Conservation (phyloP, 1,140 invertebrate genomes). For the Archivesica marissinica region DNA sequence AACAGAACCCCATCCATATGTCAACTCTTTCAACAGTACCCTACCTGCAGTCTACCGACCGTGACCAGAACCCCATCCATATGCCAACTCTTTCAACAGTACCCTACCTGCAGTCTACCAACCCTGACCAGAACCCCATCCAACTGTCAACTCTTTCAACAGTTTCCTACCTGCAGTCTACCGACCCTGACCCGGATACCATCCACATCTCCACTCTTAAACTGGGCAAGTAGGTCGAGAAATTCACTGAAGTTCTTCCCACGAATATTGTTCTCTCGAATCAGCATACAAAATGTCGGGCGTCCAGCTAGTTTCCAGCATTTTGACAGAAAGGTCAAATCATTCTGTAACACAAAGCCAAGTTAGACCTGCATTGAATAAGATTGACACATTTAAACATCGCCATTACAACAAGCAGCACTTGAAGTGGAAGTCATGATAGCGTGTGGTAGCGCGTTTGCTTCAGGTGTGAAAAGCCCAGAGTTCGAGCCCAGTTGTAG, state of each 20-base stretch:
- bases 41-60: too few species aligned
- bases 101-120: too few species aligned
- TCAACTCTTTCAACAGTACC: too few species aligned
- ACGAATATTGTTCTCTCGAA: slow-evolving; percentile 98
- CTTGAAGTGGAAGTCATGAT: too few species aligned
- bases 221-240: slow-evolving; percentile 97
- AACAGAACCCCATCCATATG: too few species aligned
- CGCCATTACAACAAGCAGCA: not conserved
- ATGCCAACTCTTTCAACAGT: too few species aligned
- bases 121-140: too few species aligned
- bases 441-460: too few species aligned
- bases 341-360: slow-evolving; percentile 89
- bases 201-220: slow-evolving; percentile 98
- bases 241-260: slow-evolving; percentile 99
- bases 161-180: slow-evolving; percentile 90
- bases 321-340: slow-evolving; percentile 96
- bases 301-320: slow-evolving; percentile 99
- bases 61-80: too few species aligned
- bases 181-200: slow-evolving; percentile 97
- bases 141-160: too few species aligned
- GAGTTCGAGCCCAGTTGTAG: too few species aligned
- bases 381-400: not conserved
- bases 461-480: too few species aligned
- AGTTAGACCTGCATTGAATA: not conserved
- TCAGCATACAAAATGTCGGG: slow-evolving; percentile 98